A percentile compares a stretch with the other conserved stretches of the same genome.
phyloP scores from a whole-genome alignment of 2,797 vertebrate genomes.

The Huso huso region DNA sequence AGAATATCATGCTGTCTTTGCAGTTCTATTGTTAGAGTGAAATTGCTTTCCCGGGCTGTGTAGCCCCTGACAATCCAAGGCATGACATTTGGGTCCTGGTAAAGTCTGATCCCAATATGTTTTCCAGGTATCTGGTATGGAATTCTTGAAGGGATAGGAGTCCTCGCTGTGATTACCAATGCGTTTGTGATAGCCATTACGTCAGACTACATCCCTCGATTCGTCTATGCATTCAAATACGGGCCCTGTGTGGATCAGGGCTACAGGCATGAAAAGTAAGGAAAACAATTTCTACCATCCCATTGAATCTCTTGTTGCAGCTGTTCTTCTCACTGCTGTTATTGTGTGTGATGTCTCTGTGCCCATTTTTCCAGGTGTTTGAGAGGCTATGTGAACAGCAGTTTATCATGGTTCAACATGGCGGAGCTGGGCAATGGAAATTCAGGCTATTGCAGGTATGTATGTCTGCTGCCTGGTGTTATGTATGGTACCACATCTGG shows the following conservation, averaged over 20 bases:
- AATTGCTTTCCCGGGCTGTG: no score
- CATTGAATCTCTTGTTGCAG: no score
- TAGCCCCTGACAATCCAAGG: background rate
- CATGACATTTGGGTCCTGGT: background rate
- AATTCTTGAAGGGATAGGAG: slow-evolving; percentile 93
- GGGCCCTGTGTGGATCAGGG: slow-evolving; percentile 84
- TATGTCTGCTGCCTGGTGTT: background rate
- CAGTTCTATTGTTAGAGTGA: no score
- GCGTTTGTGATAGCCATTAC: slow-evolving; percentile 98
- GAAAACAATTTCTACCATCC: no score
- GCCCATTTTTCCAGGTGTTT: slow-evolving; percentile 67
- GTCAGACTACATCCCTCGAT: slow-evolving; percentile 97
- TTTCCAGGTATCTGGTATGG: slow-evolving; percentile 92
- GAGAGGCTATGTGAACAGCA: slow-evolving; percentile 91
- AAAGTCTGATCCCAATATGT: slow-evolving; percentile 5
- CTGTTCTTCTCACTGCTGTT: no score
- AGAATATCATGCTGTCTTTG: background rate
- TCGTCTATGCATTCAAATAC: slow-evolving; percentile 95
- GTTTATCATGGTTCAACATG: slow-evolving; percentile 88
- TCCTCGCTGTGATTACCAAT: slow-evolving; percentile 95
- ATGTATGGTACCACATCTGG: no score
- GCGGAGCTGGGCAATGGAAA: slow-evolving; percentile 68
- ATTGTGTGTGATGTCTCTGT: no score
- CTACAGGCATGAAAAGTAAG: slow-evolving; percentile 75
- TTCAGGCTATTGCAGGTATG: slow-evolving; percentile 74